A percentile compares a stretch with the other conserved stretches of the same genome.
Evolutionary conservation across 1,140 invertebrate genomes (phyloP).

Genomic region (Caenorhabditis latens): DNA sequence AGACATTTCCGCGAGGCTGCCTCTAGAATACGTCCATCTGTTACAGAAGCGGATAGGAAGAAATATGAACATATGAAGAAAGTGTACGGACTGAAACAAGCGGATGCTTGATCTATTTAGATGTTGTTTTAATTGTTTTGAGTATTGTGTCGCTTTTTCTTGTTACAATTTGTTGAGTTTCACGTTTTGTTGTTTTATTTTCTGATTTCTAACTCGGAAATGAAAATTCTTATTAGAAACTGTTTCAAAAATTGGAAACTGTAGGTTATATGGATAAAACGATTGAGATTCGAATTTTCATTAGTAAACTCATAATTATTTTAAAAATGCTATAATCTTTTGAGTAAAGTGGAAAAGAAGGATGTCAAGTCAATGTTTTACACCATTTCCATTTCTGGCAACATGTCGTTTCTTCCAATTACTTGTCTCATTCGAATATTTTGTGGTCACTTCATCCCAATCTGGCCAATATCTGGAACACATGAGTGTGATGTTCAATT

Average conservation of each 20-base stretch:
- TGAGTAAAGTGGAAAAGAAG: no score
- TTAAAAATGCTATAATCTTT: no score
- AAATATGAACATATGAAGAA: constrained; percentile 68
- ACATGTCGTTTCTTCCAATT: constrained; percentile 44
- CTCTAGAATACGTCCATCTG: constrained; percentile 85
- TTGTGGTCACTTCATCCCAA: constrained; percentile 46
- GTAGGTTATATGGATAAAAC: no score
- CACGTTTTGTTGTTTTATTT: not conserved
- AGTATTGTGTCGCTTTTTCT: not conserved
- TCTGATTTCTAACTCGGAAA: no score
- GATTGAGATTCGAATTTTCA: no score
- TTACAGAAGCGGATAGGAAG: constrained; percentile 78
- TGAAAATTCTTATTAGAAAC: no score
- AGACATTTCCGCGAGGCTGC: constrained; percentile 83
- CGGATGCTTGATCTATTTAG: not conserved
- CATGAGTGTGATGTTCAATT: not conserved
- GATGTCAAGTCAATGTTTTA: not conserved
- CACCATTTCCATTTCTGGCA: constrained; percentile 29
- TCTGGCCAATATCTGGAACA: constrained; percentile 35
- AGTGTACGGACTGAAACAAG: constrained; percentile 43
- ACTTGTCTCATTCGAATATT: not conserved
- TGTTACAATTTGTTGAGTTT: constrained; percentile 7
- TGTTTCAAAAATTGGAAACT: no score
- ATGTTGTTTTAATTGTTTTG: constrained; percentile 1
- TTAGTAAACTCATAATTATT: no score